Evolutionary conservation across 1,140 invertebrate species (phyloP).

Genomic region (Cydia fagiglandana): DNA sequence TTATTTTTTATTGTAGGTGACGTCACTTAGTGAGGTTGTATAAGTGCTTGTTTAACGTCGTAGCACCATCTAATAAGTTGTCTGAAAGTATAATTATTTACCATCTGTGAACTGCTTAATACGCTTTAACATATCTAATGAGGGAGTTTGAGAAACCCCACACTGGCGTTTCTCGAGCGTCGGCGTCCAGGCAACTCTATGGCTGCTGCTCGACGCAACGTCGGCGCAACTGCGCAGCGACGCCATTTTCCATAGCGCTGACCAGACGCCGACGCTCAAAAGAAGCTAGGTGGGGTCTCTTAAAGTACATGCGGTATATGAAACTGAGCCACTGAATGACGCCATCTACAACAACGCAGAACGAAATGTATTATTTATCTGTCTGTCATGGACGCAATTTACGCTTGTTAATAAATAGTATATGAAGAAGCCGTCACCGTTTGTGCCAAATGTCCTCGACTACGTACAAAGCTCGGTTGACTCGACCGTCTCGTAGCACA

Average conservation of each 20-base stretch:
- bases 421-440: conserved; percentile 40
- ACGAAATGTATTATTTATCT: background rate
- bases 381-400: conserved; percentile 32
- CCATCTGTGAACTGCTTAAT: background rate
- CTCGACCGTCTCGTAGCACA: background rate
- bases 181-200: too few relatives aligned
- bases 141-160: too few relatives aligned
- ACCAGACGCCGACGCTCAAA: too few relatives aligned
- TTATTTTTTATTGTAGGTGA: too few relatives aligned
- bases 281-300: too few relatives aligned
- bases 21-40: background rate
- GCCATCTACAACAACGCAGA: background rate
- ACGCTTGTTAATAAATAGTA: conserved; percentile 33
- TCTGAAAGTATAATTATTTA: background rate
- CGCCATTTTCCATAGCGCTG: too few relatives aligned
- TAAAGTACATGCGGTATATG: too few relatives aligned
- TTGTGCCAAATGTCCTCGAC: conserved; percentile 46
- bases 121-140: too few relatives aligned
- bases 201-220: too few relatives aligned
- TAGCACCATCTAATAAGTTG: background rate
- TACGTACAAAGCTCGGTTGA: conserved; percentile 6
- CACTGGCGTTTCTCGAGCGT: too few relatives aligned
- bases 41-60: background rate
- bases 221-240: too few relatives aligned
- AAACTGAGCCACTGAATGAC: too few relatives aligned